Conservation (phyloP, 2,113 vertebrate genomes). For the Cavia porcellus region DNA sequence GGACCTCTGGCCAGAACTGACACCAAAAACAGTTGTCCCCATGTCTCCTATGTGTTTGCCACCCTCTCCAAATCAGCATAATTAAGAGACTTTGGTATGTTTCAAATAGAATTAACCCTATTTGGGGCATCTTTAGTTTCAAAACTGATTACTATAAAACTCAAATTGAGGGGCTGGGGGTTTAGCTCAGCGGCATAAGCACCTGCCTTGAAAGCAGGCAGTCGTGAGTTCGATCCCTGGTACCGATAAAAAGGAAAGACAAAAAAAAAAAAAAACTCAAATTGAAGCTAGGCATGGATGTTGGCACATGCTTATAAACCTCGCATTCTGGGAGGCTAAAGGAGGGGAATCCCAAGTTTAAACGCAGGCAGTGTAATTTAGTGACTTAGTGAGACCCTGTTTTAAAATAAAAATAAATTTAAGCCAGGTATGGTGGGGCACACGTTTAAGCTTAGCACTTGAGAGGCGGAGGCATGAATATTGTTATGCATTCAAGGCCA, state of each 20-base stretch:
- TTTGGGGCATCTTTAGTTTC: conserved; percentile 27
- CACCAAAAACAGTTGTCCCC: not conserved
- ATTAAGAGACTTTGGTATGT: not conserved
- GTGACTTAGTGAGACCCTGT: not conserved
- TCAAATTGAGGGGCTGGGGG: not conserved
- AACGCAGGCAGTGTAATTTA: not conserved
- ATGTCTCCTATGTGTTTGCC: conserved; percentile 11
- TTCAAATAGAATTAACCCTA: conserved; percentile 12
- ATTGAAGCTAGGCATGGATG: too few relatives aligned
- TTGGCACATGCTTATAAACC: too few relatives aligned
- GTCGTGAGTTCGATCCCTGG: too few relatives aligned
- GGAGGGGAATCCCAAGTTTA: not conserved
- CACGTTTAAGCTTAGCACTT: not conserved
- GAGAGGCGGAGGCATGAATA: not conserved
- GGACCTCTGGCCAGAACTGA: not conserved
- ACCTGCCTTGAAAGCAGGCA: too few relatives aligned
- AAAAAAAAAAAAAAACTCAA: not conserved
- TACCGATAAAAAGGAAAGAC: too few relatives aligned
- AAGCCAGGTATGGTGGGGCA: not conserved
- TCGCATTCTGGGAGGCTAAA: too few relatives aligned
- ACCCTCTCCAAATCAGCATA: not conserved
- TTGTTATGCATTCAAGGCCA: not conserved
- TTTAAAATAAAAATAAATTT: not conserved
- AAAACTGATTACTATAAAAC: conserved; percentile 46
- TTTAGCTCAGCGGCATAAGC: too few relatives aligned